A percentile compares a stretch with the other conserved stretches of the same genome.
phyloP scores from a whole-genome alignment of 2,797 vertebrate genomes.

The Sebastes itinus region DNA sequence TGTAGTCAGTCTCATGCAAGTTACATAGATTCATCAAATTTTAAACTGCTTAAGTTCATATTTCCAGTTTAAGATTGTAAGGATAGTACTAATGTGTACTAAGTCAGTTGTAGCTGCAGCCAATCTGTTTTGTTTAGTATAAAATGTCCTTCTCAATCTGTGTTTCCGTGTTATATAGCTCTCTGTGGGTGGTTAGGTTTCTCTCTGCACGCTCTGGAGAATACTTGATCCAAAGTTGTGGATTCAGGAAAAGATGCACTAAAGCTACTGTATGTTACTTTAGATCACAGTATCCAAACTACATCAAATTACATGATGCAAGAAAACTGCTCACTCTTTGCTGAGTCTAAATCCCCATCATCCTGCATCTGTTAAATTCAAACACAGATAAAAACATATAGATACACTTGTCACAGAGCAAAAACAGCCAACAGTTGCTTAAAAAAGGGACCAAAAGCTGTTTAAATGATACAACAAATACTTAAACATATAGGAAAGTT shows the following conservation, averaged over 20 bases:
- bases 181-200: constrained; percentile 18
- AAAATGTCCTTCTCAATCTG: constrained; percentile 16
- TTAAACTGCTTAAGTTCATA: background rate
- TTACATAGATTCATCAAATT: background rate
- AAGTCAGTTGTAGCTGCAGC: background rate
- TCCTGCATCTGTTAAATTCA: background rate
- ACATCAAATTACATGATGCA: background rate
- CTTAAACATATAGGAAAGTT: background rate
- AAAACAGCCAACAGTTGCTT: background rate
- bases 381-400: background rate
- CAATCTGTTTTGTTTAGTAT: background rate
- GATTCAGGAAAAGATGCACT: background rate
- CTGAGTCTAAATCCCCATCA: background rate
- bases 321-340: background rate
- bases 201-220: constrained; percentile 7
- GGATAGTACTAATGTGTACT: background rate
- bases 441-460: background rate
- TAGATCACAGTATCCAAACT: constrained; percentile 1
- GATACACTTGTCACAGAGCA: background rate
- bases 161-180: constrained; percentile 12
- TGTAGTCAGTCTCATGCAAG: background rate
- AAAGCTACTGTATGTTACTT: background rate
- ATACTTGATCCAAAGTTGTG: background rate
- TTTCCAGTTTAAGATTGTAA: background rate
- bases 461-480: background rate